phyloP scores from a whole-genome alignment of 1,140 invertebrate species.

The Camponotus vicinus region DNA sequence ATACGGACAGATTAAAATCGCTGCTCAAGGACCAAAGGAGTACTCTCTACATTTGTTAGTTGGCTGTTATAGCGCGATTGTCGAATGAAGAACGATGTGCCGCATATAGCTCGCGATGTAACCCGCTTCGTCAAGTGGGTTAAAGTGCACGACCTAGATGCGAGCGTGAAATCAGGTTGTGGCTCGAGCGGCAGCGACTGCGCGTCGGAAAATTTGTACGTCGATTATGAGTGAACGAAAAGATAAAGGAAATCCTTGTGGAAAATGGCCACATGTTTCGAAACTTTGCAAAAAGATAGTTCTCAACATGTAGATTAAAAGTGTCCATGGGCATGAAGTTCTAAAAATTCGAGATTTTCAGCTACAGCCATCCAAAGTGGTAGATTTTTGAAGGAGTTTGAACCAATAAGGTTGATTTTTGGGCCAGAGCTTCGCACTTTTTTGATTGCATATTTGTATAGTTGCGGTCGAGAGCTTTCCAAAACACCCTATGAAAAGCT shows the following conservation, averaged over 20 bases:
- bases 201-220: slow-evolving; percentile 65
- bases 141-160: slow-evolving; percentile 61
- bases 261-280: no score
- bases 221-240: not conserved
- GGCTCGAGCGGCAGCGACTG: slow-evolving; percentile 62
- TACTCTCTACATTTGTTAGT: not conserved
- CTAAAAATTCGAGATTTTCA: no score
- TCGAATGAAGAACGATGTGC: slow-evolving; percentile 22
- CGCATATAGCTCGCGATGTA: slow-evolving; percentile 12
- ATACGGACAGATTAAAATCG: not conserved
- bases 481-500: no score
- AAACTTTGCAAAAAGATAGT: no score
- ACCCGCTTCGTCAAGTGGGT: slow-evolving; percentile 47
- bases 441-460: no score
- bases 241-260: not conserved
- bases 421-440: no score
- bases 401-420: no score
- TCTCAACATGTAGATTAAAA: no score
- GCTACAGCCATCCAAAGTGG: no score
- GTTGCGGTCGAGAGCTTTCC: no score
- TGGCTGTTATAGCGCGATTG: slow-evolving; percentile 1
- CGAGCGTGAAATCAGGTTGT: slow-evolving; percentile 66
- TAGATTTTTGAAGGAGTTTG: no score
- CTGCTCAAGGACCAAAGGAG: not conserved
- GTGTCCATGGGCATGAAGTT: no score